These are phyloP conservation scores for Megatriorchis doriae DNA, from an alignment of 2,113 vertebrate genomes.

Conservation along the genomic window DNA sequence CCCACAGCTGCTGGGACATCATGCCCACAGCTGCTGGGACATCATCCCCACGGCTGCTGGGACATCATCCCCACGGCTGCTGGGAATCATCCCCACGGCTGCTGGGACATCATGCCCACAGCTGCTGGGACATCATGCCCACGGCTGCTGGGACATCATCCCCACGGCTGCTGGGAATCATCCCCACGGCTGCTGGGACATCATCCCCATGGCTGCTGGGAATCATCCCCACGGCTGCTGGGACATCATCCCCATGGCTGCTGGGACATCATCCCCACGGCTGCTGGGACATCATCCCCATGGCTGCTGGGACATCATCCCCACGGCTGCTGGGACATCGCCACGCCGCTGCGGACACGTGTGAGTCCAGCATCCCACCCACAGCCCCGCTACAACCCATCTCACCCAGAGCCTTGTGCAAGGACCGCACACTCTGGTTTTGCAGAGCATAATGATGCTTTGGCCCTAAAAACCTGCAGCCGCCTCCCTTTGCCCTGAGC, in stretches of 20 bases:
- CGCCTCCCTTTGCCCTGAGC: background rate
- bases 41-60: no score
- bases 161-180: background rate
- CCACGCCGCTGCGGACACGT: background rate
- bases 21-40: no score
- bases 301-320: background rate
- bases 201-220: no score
- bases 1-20: no score
- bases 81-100: background rate
- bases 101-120: background rate
- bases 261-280: no score
- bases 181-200: no score
- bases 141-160: no score
- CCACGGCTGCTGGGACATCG: background rate
- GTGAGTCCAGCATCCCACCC: background rate
- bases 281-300: background rate
- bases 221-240: no score
- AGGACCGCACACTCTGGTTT: background rate
- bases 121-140: background rate
- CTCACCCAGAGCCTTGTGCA: background rate
- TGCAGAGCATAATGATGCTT: background rate
- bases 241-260: no score
- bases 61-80: no score
- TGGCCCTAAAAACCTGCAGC: background rate
- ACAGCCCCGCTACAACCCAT: fast-evolving